Evolutionary conservation across 92 coral and sea anemone genomes (phyloP).

Genomic region (Desmophyllum pertusum): DNA sequence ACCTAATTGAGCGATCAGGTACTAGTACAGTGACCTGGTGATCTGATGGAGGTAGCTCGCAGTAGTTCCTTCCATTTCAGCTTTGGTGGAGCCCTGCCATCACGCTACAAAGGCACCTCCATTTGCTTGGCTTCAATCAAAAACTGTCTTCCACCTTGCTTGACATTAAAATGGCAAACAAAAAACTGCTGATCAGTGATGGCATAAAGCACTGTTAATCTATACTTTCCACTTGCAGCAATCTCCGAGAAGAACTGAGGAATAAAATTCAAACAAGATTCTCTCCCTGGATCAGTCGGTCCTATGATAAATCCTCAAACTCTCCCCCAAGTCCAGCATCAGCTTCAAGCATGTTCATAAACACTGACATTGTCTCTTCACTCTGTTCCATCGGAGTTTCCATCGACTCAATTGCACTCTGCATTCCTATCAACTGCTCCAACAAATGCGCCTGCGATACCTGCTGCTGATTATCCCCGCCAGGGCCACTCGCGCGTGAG

Average conservation of each 20-base stretch:
- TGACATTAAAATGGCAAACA: neutral
- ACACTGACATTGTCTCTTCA: conserved; percentile 83
- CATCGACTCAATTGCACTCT: conserved; percentile 93
- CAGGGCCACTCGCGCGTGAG: neutral
- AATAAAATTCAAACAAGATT: too few species aligned
- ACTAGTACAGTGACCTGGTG: too few species aligned
- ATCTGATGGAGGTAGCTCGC: too few species aligned
- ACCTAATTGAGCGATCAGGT: too few species aligned
- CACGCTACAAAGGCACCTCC: too few species aligned
- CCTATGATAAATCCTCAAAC: conserved; percentile 57
- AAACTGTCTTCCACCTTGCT: neutral
- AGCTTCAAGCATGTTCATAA: conserved; percentile 81
- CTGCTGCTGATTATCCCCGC: conserved; percentile 41
- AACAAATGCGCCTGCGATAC: conserved; percentile 70
- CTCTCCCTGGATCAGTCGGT: too few species aligned
- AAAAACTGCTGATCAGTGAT: neutral
- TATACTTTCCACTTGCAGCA: too few species aligned
- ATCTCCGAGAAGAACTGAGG: too few species aligned
- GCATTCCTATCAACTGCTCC: conserved; percentile 93
- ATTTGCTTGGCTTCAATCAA: too few species aligned
- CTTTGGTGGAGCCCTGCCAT: too few species aligned
- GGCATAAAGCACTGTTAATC: neutral
- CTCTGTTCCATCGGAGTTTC: conserved; percentile 81
- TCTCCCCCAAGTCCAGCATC: conserved; percentile 83
- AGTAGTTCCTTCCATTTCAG: too few species aligned